phyloP scores from a whole-genome alignment of 2,888 invertebrate genomes.

The Selenia dentaria region DNA sequence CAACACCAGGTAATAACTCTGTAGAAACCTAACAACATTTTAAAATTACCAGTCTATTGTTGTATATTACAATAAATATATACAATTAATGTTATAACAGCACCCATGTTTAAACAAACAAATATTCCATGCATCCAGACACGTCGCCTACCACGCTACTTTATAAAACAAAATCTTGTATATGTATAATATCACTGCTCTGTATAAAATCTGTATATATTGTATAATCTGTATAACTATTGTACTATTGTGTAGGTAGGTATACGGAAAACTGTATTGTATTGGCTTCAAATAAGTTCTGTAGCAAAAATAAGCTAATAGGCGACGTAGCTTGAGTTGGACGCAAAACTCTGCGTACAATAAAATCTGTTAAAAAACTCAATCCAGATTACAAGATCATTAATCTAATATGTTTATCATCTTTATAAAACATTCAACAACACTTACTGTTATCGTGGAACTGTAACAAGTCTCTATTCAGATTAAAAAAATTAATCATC shows the following conservation, averaged over 20 bases:
- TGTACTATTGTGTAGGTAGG: conserved; percentile 64
- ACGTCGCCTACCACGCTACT: conserved; percentile 66
- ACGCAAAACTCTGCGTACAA: conserved; percentile 64
- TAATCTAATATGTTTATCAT: conserved; percentile 80
- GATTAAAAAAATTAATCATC: conserved; percentile 61
- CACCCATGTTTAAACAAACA: conserved; percentile 75
- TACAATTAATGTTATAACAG: conserved; percentile 81
- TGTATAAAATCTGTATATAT: conserved; percentile 66
- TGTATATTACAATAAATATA: conserved; percentile 82
- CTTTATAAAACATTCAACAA: conserved; percentile 84
- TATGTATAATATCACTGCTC: conserved; percentile 68
- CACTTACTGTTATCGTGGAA: conserved; percentile 81
- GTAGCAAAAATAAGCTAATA: conserved; percentile 77
- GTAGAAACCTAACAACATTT: conserved; percentile 82
- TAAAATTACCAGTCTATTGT: conserved; percentile 84
- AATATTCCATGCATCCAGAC: conserved; percentile 48
- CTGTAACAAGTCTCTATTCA: conserved; percentile 82
- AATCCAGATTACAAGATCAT: conserved; percentile 85
- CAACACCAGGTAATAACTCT: conserved; percentile 68
- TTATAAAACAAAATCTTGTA: conserved; percentile 49
- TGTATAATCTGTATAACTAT: conserved; percentile 61
- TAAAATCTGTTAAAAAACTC: conserved; percentile 80
- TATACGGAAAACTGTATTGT: conserved; percentile 48
- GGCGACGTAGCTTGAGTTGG: conserved; percentile 58
- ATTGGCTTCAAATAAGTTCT: conserved; percentile 70